These are phyloP conservation scores for Hafferia zeledoni DNA, from an alignment of 2,797 vertebrate species.

Conservation along the genomic window DNA sequence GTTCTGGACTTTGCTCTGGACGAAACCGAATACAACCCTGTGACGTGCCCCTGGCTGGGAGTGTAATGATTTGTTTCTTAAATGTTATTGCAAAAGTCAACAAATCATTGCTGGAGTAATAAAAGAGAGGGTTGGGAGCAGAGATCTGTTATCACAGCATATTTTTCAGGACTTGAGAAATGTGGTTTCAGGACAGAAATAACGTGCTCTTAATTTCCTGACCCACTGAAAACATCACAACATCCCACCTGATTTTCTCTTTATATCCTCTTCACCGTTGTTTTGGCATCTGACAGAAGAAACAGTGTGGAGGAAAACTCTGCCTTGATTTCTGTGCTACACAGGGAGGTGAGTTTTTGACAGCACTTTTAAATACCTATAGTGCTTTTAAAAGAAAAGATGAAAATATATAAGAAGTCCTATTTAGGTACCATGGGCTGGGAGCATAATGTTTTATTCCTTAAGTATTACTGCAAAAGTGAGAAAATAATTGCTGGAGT, in stretches of 20 bases:
- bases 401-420: background rate
- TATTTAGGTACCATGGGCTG: background rate
- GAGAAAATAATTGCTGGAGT: background rate
- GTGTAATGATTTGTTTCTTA: constrained; percentile 37
- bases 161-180: background rate
- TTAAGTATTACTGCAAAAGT: background rate
- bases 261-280: background rate
- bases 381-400: background rate
- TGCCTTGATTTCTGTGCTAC: background rate
- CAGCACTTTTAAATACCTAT: background rate
- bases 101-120: constrained; percentile 29
- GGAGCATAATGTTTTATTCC: background rate
- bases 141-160: background rate
- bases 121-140: constrained; percentile 32
- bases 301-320: background rate
- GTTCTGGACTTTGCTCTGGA: constrained; percentile 65
- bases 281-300: background rate
- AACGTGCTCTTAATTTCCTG: background rate
- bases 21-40: constrained; percentile 15
- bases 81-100: constrained; percentile 29
- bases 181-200: background rate
- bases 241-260: background rate
- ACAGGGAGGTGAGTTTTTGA: constrained; percentile 48
- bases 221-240: background rate
- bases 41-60: constrained; percentile 26